Percentiles rank a stretch among this genome's conserved stretches.
Conservation (phyloP, 2,888 invertebrate genomes). For the Diadromus collaris region DNA sequence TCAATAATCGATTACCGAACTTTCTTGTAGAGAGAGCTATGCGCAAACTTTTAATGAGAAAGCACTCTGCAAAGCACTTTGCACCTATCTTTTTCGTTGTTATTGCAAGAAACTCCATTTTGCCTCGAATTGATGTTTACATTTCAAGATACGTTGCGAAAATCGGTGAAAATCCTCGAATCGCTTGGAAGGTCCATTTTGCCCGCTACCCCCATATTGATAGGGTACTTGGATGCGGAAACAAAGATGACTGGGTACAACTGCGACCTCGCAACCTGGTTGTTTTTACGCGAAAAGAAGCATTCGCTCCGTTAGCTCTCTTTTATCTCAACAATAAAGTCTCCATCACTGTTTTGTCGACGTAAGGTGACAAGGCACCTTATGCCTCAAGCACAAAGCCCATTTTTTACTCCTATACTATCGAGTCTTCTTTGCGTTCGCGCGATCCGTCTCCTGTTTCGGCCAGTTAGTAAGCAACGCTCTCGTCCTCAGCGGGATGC, state of each 20-base stretch:
- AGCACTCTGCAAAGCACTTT: too few species aligned
- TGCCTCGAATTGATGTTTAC: too few species aligned
- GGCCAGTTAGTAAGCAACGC: not conserved
- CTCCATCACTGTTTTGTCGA: not conserved
- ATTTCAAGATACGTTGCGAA: too few species aligned
- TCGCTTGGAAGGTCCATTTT: too few species aligned
- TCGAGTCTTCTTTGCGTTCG: not conserved
- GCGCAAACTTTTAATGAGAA: too few species aligned
- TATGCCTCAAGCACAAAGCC: not conserved
- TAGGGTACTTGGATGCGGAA: not conserved
- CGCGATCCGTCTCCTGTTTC: conserved; percentile 2
- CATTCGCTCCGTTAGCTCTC: not conserved
- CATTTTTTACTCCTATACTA: not conserved
- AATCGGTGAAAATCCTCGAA: too few species aligned
- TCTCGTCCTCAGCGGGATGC: not conserved
- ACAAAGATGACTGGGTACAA: not conserved
- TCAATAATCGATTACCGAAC: too few species aligned
- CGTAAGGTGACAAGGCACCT: conserved; percentile 12
- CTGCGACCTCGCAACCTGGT: not conserved
- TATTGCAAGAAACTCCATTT: too few species aligned
- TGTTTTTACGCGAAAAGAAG: not conserved
- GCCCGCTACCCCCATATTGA: not conserved
- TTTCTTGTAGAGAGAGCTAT: too few species aligned
- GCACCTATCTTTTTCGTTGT: too few species aligned
- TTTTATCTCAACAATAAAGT: not conserved